phyloP scores from a whole-genome alignment of 2,888 invertebrate species.

The Hirtodrosophila cameraria region DNA sequence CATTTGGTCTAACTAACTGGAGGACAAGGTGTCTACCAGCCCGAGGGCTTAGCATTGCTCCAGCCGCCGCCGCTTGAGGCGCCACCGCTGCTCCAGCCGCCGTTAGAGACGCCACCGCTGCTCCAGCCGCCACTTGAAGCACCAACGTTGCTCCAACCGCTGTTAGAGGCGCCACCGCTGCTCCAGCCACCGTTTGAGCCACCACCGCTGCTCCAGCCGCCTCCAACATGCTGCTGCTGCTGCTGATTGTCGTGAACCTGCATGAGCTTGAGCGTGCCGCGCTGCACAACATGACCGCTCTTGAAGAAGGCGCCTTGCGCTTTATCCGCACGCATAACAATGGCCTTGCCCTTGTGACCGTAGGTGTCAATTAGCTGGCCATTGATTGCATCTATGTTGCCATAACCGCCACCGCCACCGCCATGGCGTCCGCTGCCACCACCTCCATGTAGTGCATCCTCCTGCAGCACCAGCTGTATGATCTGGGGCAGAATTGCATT shows the following conservation, averaged over 20 bases:
- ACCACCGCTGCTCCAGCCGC: slow-evolving; percentile 20
- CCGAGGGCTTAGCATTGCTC: slow-evolving; percentile 29
- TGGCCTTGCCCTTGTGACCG: slow-evolving; percentile 68
- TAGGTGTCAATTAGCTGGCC: slow-evolving; percentile 68
- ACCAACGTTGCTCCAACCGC: slow-evolving; percentile 35
- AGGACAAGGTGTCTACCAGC: slow-evolving; percentile 49
- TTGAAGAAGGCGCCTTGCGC: slow-evolving; percentile 65
- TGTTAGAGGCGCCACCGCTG: slow-evolving; percentile 17
- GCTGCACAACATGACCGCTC: slow-evolving; percentile 77
- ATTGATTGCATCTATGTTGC: slow-evolving; percentile 54
- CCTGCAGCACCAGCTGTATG: slow-evolving; percentile 72
- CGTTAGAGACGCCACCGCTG: slow-evolving; percentile 8
- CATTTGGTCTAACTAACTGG: slow-evolving; percentile 70
- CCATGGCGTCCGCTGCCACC: too few species aligned
- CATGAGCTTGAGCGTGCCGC: slow-evolving; percentile 73
- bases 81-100: slow-evolving; percentile 37
- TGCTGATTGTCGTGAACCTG: slow-evolving; percentile 60
- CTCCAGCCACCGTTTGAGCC: slow-evolving; percentile 35
- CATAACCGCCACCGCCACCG: slow-evolving; percentile 42
- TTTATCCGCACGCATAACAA: slow-evolving; percentile 61
- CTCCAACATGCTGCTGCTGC: slow-evolving; percentile 32
- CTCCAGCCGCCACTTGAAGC: slow-evolving; percentile 24
- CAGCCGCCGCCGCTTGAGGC: slow-evolving; percentile 15
- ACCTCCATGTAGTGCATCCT: slow-evolving; percentile 54
- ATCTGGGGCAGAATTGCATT: slow-evolving; percentile 77